Evolutionary conservation across 2,113 vertebrate genomes (phyloP).

Genomic region (Mobula birostris): DNA sequence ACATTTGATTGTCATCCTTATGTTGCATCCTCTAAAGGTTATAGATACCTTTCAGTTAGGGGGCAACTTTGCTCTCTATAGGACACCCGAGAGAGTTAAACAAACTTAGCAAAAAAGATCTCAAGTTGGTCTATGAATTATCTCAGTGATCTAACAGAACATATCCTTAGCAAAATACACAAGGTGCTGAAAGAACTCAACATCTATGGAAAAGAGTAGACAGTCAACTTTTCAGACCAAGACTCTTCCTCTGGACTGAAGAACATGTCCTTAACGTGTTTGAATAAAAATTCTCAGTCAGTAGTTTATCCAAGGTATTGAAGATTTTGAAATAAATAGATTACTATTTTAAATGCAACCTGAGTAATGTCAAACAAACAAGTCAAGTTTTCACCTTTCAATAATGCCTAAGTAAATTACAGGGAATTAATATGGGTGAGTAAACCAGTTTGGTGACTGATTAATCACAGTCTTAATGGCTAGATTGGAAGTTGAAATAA

Average conservation of each 20-base stretch:
- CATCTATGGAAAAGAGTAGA: too few relatives aligned
- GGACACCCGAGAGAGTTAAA: not conserved
- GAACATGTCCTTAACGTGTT: not conserved
- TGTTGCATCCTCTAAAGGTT: not conserved
- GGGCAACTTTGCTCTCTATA: not conserved
- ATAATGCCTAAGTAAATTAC: not conserved
- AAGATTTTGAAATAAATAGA: not conserved
- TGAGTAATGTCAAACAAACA: not conserved
- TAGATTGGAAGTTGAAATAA: not conserved
- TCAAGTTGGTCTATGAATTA: not conserved
- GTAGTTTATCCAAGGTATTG: not conserved
- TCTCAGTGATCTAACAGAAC: not conserved
- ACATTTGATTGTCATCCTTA: slow-evolving; percentile 28
- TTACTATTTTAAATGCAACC: not conserved
- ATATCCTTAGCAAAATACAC: not conserved
- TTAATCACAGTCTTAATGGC: not conserved
- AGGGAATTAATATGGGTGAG: not conserved
- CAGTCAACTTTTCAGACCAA: too few relatives aligned
- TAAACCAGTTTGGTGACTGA: not conserved
- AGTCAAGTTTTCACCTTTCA: not conserved
- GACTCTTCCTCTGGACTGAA: too few relatives aligned
- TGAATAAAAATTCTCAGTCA: not conserved
- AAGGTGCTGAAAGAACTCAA: too few relatives aligned
- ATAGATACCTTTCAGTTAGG: not conserved
- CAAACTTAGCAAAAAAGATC: not conserved